phyloP scores from a whole-genome alignment of 2,113 vertebrate species.

The Scartelaos histophorus region DNA sequence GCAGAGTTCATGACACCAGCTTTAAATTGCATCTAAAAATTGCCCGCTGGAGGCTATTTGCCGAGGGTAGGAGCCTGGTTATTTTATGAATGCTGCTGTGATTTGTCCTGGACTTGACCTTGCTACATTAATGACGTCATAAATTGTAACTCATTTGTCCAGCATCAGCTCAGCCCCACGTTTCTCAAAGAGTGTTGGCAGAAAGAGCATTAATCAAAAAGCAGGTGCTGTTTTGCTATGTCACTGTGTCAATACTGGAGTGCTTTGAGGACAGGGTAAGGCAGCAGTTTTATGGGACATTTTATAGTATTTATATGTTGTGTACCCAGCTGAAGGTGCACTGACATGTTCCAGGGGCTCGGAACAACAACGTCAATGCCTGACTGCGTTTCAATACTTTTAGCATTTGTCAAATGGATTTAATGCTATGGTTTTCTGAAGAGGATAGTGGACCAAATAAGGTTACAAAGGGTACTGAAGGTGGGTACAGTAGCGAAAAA shows the following conservation, averaged over 20 bases:
- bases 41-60: not conserved
- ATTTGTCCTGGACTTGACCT: constrained; percentile 27
- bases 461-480: no score
- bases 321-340: constrained; percentile 22
- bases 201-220: constrained; percentile 32
- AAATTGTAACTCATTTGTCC: constrained; percentile 29
- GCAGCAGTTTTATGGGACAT: constrained; percentile 23
- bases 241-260: constrained; percentile 1
- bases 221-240: constrained; percentile 7
- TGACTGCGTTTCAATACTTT: not conserved
- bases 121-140: constrained; percentile 44
- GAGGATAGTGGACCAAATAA: no score
- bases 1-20: no score
- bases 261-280: constrained; percentile 26
- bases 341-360: constrained; percentile 4
- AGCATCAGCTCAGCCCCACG: constrained; percentile 22
- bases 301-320: constrained; percentile 22
- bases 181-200: constrained; percentile 13
- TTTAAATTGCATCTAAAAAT: no score
- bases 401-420: no score
- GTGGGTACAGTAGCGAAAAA: no score
- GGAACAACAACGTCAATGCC: constrained; percentile 1
- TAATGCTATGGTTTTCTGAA: no score
- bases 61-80: constrained; percentile 34
- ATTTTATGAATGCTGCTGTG: constrained; percentile 31